These are phyloP conservation scores for Pelobates fuscus DNA, from an alignment of 2,113 vertebrate genomes.

Conservation along the genomic window DNA sequence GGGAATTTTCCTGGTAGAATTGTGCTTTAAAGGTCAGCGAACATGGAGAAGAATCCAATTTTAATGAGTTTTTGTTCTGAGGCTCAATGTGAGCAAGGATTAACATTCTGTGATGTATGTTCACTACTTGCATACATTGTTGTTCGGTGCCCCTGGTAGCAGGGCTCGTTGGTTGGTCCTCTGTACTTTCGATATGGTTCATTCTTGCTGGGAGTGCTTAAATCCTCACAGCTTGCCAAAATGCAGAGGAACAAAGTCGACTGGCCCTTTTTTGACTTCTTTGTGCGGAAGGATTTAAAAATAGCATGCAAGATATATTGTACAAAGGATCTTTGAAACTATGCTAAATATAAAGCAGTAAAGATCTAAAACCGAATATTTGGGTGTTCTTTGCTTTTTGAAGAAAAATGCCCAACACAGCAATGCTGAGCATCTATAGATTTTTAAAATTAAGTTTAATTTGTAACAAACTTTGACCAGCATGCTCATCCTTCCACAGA, in stretches of 20 bases:
- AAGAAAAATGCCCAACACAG: too few species aligned
- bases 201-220: background rate
- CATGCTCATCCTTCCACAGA: too few species aligned
- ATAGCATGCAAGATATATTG: background rate
- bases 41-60: background rate
- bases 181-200: slow-evolving; percentile 1
- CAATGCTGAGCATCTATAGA: too few species aligned
- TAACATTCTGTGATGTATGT: background rate
- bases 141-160: background rate
- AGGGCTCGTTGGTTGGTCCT: background rate
- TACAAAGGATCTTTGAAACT: slow-evolving; percentile 1
- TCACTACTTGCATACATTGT: background rate
- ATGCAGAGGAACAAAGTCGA: background rate
- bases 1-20: too few species aligned
- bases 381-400: background rate
- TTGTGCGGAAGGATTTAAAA: slow-evolving; percentile 18
- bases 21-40: background rate
- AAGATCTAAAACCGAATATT: background rate
- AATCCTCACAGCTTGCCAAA: slow-evolving; percentile 18
- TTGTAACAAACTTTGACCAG: too few species aligned
- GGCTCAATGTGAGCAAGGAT: background rate
- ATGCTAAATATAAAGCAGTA: background rate
- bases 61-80: background rate
- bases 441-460: too few species aligned
- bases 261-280: background rate